These are phyloP conservation scores for Cosmorhoe ocellata DNA, from an alignment of 2,888 invertebrate genomes.

Conservation along the genomic window DNA sequence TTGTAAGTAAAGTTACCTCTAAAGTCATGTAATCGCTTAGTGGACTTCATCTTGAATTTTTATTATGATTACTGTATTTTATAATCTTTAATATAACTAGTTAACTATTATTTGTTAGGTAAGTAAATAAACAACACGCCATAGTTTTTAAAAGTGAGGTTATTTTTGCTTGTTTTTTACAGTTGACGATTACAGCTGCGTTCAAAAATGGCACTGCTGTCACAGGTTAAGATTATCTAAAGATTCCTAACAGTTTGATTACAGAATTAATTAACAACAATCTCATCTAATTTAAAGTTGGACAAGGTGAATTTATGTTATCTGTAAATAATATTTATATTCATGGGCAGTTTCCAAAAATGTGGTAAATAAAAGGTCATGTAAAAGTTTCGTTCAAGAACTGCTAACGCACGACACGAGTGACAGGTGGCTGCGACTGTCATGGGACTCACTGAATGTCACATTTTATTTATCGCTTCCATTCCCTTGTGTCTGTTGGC, in stretches of 20 bases:
- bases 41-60: constrained; percentile 51
- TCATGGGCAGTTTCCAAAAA: no score
- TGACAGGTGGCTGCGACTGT: not conserved
- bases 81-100: not conserved
- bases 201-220: not conserved
- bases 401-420: no score
- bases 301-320: no score
- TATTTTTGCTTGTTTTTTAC: not conserved
- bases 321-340: no score
- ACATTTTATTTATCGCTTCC: constrained; percentile 27
- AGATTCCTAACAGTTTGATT: no score
- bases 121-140: not conserved
- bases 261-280: no score
- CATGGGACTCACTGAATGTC: constrained; percentile 7
- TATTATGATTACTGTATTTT: not conserved
- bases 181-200: not conserved
- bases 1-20: constrained; percentile 47
- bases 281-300: no score
- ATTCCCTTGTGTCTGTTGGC: constrained; percentile 53
- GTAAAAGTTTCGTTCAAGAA: no score
- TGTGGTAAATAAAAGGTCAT: no score
- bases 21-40: constrained; percentile 54
- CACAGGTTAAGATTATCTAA: no score
- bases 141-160: constrained; percentile 13
- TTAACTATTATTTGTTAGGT: no score